Evolutionary conservation across 2,888 invertebrate species (phyloP).

Genomic region (Rugalucina vietnamica): DNA sequence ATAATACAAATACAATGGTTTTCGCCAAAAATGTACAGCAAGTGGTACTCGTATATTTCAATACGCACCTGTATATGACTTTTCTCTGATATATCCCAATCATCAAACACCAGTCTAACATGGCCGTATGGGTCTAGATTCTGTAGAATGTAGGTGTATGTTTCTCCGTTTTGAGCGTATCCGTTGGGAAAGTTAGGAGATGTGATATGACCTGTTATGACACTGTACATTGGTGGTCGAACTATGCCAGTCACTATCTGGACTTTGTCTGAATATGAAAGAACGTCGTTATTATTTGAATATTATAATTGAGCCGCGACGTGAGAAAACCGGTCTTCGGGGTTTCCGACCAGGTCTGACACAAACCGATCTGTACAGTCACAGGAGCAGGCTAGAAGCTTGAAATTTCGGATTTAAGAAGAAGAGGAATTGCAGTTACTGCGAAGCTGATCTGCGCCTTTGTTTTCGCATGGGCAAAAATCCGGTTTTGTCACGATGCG

Average conservation of each 20-base stretch:
- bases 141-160: slow-evolving; percentile 77
- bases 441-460: too few species aligned
- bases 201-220: slow-evolving; percentile 67
- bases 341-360: too few species aligned
- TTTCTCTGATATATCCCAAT: slow-evolving; percentile 78
- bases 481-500: too few species aligned
- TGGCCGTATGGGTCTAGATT: slow-evolving; percentile 79
- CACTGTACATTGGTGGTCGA: slow-evolving; percentile 65
- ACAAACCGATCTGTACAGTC: too few species aligned
- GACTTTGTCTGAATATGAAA: slow-evolving; percentile 71
- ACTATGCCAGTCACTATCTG: slow-evolving; percentile 72
- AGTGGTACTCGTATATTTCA: too few species aligned
- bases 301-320: background rate
- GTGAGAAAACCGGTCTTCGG: background rate
- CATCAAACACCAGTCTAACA: slow-evolving; percentile 76
- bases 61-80: slow-evolving; percentile 78
- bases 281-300: background rate
- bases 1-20: too few species aligned
- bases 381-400: too few species aligned
- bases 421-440: too few species aligned
- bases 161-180: slow-evolving; percentile 79
- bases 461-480: too few species aligned
- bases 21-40: too few species aligned
- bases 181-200: slow-evolving; percentile 80
- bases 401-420: too few species aligned